Conservation (phyloP, 2,888 invertebrate genomes). For the Idaea straminata region DNA sequence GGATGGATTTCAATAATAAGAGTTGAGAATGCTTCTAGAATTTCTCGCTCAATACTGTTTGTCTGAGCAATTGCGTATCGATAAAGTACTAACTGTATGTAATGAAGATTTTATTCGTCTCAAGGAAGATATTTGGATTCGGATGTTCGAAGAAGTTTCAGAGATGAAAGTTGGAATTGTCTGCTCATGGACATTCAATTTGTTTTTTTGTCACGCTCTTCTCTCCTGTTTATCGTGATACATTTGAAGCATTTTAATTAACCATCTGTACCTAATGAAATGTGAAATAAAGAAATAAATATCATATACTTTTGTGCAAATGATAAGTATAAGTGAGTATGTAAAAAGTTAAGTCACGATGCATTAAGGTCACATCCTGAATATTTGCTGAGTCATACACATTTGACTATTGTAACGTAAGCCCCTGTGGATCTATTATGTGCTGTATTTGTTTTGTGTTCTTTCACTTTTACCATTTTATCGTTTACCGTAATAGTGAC, state of each 20-base stretch:
- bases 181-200: too few relatives aligned
- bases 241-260: too few relatives aligned
- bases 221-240: too few relatives aligned
- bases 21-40: neutral
- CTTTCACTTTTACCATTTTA: neutral
- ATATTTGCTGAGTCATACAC: slow-evolving; percentile 33
- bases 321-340: slow-evolving; percentile 38
- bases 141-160: too few relatives aligned
- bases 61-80: neutral
- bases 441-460: neutral
- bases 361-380: slow-evolving; percentile 40
- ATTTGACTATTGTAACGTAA: slow-evolving; percentile 7
- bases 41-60: neutral
- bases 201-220: too few relatives aligned
- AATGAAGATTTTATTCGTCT: neutral
- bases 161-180: too few relatives aligned
- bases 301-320: slow-evolving; percentile 17
- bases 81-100: neutral
- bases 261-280: too few relatives aligned
- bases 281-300: too few relatives aligned
- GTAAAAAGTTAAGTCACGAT: slow-evolving; percentile 38
- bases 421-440: neutral
- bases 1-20: neutral
- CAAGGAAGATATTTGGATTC: neutral
- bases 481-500: neutral